Evolutionary conservation across 2,888 invertebrate genomes (phyloP).

Genomic region (Capitulum mitella): DNA sequence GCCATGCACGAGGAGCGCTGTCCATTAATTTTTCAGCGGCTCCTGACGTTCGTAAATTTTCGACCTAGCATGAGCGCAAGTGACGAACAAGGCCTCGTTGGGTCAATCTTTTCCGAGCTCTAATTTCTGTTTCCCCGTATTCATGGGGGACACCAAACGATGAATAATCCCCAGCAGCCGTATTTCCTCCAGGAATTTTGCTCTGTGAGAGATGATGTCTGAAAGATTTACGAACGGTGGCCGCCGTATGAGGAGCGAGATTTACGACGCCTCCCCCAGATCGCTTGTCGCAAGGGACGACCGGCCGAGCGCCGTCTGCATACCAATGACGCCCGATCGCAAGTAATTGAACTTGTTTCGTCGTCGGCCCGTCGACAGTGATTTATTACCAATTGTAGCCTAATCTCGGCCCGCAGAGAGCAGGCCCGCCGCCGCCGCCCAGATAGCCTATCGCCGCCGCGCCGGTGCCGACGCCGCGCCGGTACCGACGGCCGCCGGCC

Average conservation of each 20-base stretch:
- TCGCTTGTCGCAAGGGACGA: conserved; percentile 7
- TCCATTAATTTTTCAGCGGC: background rate
- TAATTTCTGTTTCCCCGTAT: conserved; percentile 18
- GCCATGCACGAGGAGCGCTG: background rate
- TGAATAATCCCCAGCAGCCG: conserved; percentile 9
- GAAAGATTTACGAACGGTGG: conserved; percentile 1
- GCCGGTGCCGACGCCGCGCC: background rate
- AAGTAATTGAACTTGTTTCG: conserved; percentile 23
- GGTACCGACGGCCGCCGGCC: too few relatives aligned
- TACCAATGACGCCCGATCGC: conserved; percentile 18
- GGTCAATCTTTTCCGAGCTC: background rate
- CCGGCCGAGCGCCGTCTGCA: background rate
- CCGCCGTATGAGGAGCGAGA: background rate
- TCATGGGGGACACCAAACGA: conserved; percentile 18
- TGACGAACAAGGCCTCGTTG: background rate
- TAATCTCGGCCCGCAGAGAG: conserved; percentile 10
- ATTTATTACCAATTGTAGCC: conserved; percentile 24
- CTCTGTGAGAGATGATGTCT: conserved; percentile 18
- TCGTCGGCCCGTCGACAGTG: conserved; percentile 18
- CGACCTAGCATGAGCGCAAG: background rate
- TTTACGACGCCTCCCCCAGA: background rate
- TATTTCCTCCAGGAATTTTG: conserved; percentile 7
- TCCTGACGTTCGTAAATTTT: background rate
- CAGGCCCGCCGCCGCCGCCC: background rate
- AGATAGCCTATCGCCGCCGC: conserved; percentile 13